Conservation (phyloP, 2,113 vertebrate genomes). For the Micromys minutus region DNA sequence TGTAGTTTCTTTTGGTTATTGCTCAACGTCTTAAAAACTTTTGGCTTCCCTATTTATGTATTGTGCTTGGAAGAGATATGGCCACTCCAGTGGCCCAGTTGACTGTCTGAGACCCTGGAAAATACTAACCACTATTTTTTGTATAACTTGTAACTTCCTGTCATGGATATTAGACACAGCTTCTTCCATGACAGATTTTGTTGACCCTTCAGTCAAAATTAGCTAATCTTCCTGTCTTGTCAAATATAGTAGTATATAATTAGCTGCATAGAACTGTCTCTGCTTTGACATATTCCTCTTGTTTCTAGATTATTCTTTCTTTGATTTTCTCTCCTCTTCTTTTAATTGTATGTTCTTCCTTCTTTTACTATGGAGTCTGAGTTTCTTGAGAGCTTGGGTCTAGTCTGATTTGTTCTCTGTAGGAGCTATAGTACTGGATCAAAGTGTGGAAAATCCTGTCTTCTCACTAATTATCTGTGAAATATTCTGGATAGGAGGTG, state of each 20-base stretch:
- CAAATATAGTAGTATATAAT: neutral
- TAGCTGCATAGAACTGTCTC: neutral
- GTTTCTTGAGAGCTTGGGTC: neutral
- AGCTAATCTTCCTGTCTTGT: neutral
- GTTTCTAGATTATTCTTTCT: neutral
- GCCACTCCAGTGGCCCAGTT: no score
- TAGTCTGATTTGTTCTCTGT: neutral
- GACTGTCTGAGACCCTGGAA: neutral
- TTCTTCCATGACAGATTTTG: neutral
- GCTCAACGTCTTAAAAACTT: neutral
- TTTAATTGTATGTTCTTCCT: neutral
- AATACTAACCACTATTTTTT: neutral
- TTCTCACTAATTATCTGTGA: neutral
- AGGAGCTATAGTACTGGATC: neutral
- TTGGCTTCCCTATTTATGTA: neutral
- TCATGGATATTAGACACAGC: neutral
- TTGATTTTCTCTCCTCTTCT: neutral
- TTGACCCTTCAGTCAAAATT: neutral
- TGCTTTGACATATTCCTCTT: neutral
- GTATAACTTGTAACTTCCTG: accelerated
- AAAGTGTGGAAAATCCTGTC: neutral
- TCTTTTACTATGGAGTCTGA: neutral
- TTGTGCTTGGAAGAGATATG: neutral
- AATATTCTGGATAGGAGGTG: neutral
- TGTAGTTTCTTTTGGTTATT: neutral